Conservation (phyloP, 2,797 vertebrate species). For the Eremophila alpestris region DNA sequence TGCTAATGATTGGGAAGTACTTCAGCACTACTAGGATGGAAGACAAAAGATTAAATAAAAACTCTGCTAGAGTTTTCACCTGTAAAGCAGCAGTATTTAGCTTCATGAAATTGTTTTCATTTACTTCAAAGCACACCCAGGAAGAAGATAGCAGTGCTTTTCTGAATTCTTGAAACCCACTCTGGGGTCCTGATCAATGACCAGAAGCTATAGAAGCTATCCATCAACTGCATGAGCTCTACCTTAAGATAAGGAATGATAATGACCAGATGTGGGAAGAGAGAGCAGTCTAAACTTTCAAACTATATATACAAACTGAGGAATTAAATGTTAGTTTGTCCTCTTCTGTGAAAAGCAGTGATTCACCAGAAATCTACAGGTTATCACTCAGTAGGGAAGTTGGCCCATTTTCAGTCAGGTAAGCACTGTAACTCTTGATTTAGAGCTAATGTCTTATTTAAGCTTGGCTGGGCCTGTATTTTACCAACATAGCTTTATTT, state of each 20-base stretch:
- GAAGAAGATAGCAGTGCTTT: neutral
- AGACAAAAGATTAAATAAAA: neutral
- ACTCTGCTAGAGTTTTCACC: neutral
- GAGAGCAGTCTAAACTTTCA: neutral
- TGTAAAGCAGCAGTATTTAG: neutral
- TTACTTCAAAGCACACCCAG: neutral
- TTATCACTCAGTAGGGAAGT: neutral
- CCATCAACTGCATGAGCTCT: neutral
- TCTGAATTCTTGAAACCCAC: neutral
- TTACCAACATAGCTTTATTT: neutral
- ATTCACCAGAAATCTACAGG: neutral
- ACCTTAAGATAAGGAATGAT: neutral
- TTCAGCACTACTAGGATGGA: neutral
- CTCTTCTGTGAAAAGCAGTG: neutral
- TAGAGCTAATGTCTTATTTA: neutral
- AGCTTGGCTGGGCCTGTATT: neutral
- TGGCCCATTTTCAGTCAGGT: neutral
- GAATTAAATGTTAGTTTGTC: neutral
- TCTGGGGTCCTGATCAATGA: neutral
- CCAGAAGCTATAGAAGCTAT: fast-evolving
- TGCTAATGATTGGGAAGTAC: neutral
- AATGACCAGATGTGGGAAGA: neutral
- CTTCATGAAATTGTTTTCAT: neutral
- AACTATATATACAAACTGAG: neutral
- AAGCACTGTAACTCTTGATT: neutral